phyloP scores from a whole-genome alignment of 2,888 invertebrate species.

The Sycophila texana region DNA sequence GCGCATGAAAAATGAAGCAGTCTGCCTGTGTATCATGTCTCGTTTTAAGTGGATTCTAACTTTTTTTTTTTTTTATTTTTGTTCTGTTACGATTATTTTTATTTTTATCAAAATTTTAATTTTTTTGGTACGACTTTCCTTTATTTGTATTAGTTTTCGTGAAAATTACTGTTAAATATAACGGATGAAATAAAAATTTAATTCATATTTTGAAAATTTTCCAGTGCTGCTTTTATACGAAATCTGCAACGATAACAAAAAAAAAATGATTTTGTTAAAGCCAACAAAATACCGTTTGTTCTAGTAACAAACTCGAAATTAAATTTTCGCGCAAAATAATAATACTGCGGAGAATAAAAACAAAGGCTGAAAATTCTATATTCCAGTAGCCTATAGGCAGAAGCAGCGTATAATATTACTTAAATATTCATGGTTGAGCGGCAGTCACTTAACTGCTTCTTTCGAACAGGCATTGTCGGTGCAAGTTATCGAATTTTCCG shows the following conservation, averaged over 20 bases:
- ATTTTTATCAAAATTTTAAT: too few relatives aligned
- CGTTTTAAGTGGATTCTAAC: conserved; percentile 10
- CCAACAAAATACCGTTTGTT: too few relatives aligned
- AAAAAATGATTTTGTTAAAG: too few relatives aligned
- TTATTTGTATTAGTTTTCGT: neutral
- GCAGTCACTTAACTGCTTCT: neutral
- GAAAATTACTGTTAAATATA: too few relatives aligned
- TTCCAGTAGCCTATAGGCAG: neutral
- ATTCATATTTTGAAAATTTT: neutral
- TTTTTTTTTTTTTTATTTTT: conserved; percentile 1
- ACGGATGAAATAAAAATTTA: too few relatives aligned
- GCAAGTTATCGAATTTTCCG: conserved; percentile 61
- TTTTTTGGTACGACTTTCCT: too few relatives aligned
- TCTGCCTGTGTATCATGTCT: neutral
- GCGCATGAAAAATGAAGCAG: conserved; percentile 37
- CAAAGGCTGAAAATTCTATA: neutral
- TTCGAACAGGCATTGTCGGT: conserved; percentile 46
- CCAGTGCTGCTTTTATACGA: too few relatives aligned
- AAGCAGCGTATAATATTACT: neutral
- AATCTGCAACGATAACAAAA: too few relatives aligned
- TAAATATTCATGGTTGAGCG: conserved; percentile 16
- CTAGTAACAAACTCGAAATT: neutral
- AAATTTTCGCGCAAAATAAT: neutral
- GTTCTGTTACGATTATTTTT: neutral
- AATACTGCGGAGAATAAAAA: neutral